Percentiles rank a stretch among this genome's conserved stretches.
phyloP scores from a whole-genome alignment of 2,797 vertebrate species.

The Zenarchopterus dispar region DNA sequence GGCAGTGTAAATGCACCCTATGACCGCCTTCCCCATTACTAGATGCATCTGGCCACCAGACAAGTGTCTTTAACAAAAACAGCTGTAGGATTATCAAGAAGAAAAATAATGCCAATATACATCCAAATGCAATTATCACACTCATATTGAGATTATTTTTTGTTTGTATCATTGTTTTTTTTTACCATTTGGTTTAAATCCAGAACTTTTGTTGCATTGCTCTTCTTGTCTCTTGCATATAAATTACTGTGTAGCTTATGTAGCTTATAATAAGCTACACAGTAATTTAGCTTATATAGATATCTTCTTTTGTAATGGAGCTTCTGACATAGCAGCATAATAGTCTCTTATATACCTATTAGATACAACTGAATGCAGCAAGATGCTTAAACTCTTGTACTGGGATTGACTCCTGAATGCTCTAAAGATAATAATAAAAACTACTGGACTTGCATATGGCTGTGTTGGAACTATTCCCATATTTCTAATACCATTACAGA shows the following conservation, averaged over 20 bases:
- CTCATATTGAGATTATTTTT: neutral
- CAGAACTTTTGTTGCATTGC: neutral
- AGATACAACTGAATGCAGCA: no score
- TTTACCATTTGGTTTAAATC: neutral
- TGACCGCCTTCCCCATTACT: no score
- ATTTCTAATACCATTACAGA: slow-evolving; percentile 2
- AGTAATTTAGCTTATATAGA: neutral
- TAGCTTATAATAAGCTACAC: no score
- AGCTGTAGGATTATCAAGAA: neutral
- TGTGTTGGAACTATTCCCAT: neutral
- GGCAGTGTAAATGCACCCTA: no score
- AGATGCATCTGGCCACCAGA: no score
- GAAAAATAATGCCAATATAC: neutral
- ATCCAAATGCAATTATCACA: neutral
- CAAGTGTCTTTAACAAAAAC: no score
- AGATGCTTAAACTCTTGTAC: no score
- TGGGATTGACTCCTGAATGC: neutral
- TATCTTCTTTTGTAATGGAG: neutral
- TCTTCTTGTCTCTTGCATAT: neutral
- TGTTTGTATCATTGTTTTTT: no score
- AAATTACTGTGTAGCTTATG: no score
- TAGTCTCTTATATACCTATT: no score
- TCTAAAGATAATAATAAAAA: neutral
- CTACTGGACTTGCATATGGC: neutral
- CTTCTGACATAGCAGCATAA: slow-evolving; percentile 6